Evolutionary conservation across 2,888 invertebrate species (phyloP).

Genomic region (Pseudoips prasinana): DNA sequence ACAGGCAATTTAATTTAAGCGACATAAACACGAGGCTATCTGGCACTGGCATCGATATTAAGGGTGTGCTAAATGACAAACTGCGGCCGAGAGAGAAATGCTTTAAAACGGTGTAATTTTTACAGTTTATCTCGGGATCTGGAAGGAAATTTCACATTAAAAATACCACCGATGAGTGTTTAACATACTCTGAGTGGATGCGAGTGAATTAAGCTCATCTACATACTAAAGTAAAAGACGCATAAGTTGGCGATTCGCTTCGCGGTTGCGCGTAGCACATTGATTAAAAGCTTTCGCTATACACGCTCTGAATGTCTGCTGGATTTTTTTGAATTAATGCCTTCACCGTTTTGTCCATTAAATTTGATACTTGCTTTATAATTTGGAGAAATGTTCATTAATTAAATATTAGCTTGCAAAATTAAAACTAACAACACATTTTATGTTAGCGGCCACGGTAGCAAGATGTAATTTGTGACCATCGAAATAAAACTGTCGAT

Average conservation of each 20-base stretch:
- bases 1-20: conserved; percentile 74
- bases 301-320: conserved; percentile 49
- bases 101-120: conserved; percentile 71
- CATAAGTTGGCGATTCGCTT: conserved; percentile 45
- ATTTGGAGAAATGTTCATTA: conserved; percentile 38
- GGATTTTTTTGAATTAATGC: conserved; percentile 44
- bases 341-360: conserved; percentile 40
- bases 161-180: conserved; percentile 60
- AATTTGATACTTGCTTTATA: conserved; percentile 43
- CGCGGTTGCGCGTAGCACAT: conserved; percentile 45
- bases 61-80: conserved; percentile 78
- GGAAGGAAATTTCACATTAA: conserved; percentile 58
- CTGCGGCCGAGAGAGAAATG: conserved; percentile 67
- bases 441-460: conserved; percentile 14
- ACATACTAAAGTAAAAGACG: conserved; percentile 47
- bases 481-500: conserved; percentile 34
- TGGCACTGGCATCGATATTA: conserved; percentile 74
- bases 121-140: conserved; percentile 67
- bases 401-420: conserved; percentile 27
- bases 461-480: conserved; percentile 32
- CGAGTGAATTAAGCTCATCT: conserved; percentile 53
- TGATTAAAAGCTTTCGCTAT: conserved; percentile 54
- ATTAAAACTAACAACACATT: conserved; percentile 27
- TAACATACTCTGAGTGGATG: conserved; percentile 46
- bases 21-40: conserved; percentile 76